phyloP scores from a whole-genome alignment of 2,113 vertebrate species.

The Hiodon tergisus region DNA sequence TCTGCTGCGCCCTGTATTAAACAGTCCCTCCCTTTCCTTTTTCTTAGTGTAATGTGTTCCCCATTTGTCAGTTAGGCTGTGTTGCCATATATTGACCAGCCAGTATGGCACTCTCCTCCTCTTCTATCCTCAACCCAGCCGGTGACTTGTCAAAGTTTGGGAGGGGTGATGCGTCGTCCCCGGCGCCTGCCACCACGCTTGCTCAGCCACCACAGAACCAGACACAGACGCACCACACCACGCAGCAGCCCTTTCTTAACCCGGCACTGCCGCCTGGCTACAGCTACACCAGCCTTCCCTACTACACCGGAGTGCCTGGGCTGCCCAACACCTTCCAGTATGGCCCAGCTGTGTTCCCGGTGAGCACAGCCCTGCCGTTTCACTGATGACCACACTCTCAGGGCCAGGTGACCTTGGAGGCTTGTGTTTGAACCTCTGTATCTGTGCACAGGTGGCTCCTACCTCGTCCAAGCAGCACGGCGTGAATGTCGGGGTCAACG shows the following conservation, averaged over 20 bases:
- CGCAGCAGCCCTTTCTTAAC: slow-evolving; percentile 96
- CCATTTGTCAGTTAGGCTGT: background rate
- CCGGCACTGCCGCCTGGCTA: slow-evolving; percentile 93
- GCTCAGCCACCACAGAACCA: slow-evolving; percentile 94
- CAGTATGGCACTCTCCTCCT: background rate
- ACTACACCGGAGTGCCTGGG: slow-evolving; percentile 94
- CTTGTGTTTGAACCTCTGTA: background rate
- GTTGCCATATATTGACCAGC: background rate
- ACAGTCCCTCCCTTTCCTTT: background rate
- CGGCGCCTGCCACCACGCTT: slow-evolving; percentile 86
- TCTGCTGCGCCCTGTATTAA: background rate
- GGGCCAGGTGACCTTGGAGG: background rate
- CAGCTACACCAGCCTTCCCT: slow-evolving; percentile 97
- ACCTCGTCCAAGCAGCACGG: slow-evolving; percentile 97
- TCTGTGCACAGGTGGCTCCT: slow-evolving; percentile 77
- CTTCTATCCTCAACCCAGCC: slow-evolving; percentile 26
- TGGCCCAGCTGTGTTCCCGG: slow-evolving; percentile 94
- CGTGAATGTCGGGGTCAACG: slow-evolving; percentile 94
- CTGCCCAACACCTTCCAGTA: slow-evolving; percentile 97
- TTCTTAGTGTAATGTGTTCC: background rate
- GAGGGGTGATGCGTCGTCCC: slow-evolving; percentile 88
- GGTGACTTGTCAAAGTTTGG: slow-evolving; percentile 92
- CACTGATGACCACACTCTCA: too few relatives aligned
- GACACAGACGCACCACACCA: slow-evolving; percentile 88
- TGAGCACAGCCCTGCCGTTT: slow-evolving; percentile 54